Evolutionary conservation across 35 echinoderm and acorn worm genomes (phyloP), one percentile per base, ranked within the genome.

Genomic region (Heliocidaris tuberculata): DNA sequence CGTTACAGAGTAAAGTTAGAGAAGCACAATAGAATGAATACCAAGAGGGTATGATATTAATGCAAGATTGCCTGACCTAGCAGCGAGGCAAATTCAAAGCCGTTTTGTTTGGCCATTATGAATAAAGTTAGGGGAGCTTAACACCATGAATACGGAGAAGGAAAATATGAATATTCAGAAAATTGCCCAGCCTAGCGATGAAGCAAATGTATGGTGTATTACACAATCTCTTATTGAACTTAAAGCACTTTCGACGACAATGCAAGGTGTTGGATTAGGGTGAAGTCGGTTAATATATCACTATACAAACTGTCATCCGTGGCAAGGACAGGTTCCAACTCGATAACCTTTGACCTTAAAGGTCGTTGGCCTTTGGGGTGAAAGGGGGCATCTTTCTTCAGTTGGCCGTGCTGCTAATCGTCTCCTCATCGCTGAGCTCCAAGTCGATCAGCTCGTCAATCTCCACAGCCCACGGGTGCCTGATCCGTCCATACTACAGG

Each of bases 371-470:
- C 65, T 78, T 21, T 19, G 17, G 4, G 65, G 65, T 2, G 21
- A 19, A 78, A 19, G 65, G 27, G 21, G 17, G 65, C 21, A n/a
- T 5, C 31, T 47, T 29, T 2, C 7, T 50, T 93, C 91, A 50
- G 91, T 49, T 59, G 91, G 49, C 50, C 31, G 13, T 56, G 91
- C 13, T 93, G 91, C 47, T 93, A 16, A n/a, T 50, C 49, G 91
- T 50, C 27, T 93, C 91, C 48, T 59, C 47, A 24, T 93, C 91
- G 91, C 91, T 93, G 31, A 93, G 47, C 91, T 93, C 91, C 31
- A 93, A 48, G 91, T 93, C 91, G 50, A 93, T 93, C 12, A 93
- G 31, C 13, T 93, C 91, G 48, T 93, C 91, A 48, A 93, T 93
- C 49, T 93, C 91, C 47, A 52, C 13, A 48, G 91, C 91, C 91